Evolutionary conservation across 1,140 invertebrate genomes (phyloP).

Genomic region (Drosophila watanabei): DNA sequence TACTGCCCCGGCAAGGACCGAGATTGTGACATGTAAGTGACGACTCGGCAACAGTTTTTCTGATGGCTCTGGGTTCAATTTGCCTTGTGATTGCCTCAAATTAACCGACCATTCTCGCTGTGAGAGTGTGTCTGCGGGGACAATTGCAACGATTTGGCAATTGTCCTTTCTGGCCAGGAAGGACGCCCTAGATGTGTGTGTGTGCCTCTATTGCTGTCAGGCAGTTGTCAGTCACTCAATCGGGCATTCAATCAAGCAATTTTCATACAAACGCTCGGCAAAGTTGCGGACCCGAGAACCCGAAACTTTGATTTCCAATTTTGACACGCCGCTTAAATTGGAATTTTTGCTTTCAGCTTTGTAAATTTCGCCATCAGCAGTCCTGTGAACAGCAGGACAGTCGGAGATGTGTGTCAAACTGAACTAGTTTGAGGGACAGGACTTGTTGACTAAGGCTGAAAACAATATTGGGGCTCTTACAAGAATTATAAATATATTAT

Average conservation of each 20-base stretch:
- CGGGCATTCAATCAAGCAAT: constrained; percentile 76
- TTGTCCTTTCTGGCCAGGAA: constrained; percentile 48
- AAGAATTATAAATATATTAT: not conserved
- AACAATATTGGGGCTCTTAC: not conserved
- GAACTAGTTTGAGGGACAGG: constrained; percentile 5
- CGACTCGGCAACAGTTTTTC: constrained; percentile 37
- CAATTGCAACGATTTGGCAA: constrained; percentile 69
- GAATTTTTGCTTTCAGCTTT: constrained; percentile 59
- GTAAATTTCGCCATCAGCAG: constrained; percentile 26
- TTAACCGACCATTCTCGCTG: constrained; percentile 66
- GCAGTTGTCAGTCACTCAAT: constrained; percentile 67
- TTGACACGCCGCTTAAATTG: constrained; percentile 77
- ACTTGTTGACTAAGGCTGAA: too few relatives aligned
- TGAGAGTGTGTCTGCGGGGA: constrained; percentile 2
- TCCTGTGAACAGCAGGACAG: constrained; percentile 18
- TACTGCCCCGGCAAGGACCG: constrained; percentile 22
- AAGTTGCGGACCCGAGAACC: constrained; percentile 51
- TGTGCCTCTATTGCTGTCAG: constrained; percentile 12
- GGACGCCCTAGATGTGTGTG: not conserved
- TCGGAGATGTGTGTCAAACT: constrained; percentile 7
- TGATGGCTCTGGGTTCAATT: constrained; percentile 60
- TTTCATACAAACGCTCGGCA: constrained; percentile 54
- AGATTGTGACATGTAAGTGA: constrained; percentile 10
- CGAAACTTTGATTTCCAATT: constrained; percentile 78
- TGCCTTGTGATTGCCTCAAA: constrained; percentile 76